Base-by-base conservation (phyloP, 1,140 invertebrate genomes). In the Capitella teleta region DNA sequence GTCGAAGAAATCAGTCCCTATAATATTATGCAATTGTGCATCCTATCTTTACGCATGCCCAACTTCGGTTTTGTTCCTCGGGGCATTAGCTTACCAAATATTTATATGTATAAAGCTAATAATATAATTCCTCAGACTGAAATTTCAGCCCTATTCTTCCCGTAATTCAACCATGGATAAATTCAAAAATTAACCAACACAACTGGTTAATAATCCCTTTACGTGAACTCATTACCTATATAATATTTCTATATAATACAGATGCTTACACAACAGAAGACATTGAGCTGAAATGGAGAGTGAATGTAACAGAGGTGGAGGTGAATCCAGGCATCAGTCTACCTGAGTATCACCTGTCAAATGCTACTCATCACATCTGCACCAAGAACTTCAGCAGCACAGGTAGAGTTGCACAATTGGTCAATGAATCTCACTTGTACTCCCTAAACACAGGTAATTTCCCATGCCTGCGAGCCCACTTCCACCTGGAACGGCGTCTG, bases 381-480 rank as follows among this genome's bases (percentile, higher is more conserved):
- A 2, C 2, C 23, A 10, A 12, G 24, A 19, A 25, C 2, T 28
- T 5, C 6, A 12, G n/a, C 3, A 43, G 5, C 18, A 30, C 2
- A 19, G 5, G 0, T 4, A 19, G 8, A 2, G 3, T 51, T 23
- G 25, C 26, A 10, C n/a, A 12, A 30, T 18, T 47, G 32, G 28
- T 49, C 0, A n/a, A n/a, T n/a, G n/a, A n/a, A n/a, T n/a, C n/a
- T n/a, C n/a, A n/a, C n/a, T n/a, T n/a, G n/a, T n/a, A n/a, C n/a
- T n/a, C n/a, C n/a, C n/a, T n/a, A n/a, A n/a, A n/a, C n/a, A n/a
- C 46, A 65, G 62, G 63, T 10, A 51, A 47, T 16, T 64, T 57
- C 50, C 49, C 57, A 12, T 61, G 61, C 14, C 40, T 64, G 1
- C 37, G 45, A 6, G 49, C 40, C 8, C 48, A 49, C 19, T 58